These are phyloP conservation scores for Cladorhizidae sp. DNA, from an alignment of 37 sponge, comb jelly and placozoan species.

Conservation along the genomic window DNA sequence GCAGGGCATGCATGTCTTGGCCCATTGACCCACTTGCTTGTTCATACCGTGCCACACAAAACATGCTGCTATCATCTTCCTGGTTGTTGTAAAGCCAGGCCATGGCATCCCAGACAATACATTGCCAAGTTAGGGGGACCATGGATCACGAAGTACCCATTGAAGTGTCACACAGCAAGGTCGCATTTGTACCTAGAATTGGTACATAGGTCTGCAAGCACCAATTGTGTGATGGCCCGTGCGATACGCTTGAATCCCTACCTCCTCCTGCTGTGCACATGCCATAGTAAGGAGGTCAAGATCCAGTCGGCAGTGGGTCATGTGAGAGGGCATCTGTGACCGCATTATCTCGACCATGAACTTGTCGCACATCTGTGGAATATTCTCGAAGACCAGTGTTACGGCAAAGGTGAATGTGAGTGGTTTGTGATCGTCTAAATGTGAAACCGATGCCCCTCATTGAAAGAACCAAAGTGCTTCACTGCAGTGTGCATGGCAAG, in stretches of 20 bases:
- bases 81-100: slow-evolving; percentile 12
- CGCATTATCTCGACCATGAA: slow-evolving; percentile 17
- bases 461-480: slow-evolving; percentile 32
- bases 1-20: slow-evolving; percentile 41
- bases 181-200: background rate
- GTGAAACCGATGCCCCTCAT: slow-evolving; percentile 27
- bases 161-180: no score
- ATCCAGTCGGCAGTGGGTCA: background rate
- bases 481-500: slow-evolving; percentile 22
- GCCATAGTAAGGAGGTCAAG: no score
- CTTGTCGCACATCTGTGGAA: slow-evolving; percentile 25
- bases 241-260: slow-evolving; percentile 30
- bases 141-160: slow-evolving; percentile 28
- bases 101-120: slow-evolving; percentile 30
- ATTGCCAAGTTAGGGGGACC: slow-evolving; percentile 26
- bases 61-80: no score
- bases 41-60: no score
- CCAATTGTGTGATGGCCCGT: slow-evolving; percentile 15
- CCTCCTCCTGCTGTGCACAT: slow-evolving; percentile 17
- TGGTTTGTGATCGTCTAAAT: slow-evolving; percentile 11
- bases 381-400: slow-evolving; percentile 12
- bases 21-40: no score
- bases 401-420: no score
- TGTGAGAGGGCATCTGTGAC: slow-evolving; percentile 19
- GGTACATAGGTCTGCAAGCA: slow-evolving; percentile 24